A percentile compares a stretch with the other conserved stretches of the same genome.
Conservation (phyloP, 2,888 invertebrate genomes). For the Nasonovia ribisnigri region DNA sequence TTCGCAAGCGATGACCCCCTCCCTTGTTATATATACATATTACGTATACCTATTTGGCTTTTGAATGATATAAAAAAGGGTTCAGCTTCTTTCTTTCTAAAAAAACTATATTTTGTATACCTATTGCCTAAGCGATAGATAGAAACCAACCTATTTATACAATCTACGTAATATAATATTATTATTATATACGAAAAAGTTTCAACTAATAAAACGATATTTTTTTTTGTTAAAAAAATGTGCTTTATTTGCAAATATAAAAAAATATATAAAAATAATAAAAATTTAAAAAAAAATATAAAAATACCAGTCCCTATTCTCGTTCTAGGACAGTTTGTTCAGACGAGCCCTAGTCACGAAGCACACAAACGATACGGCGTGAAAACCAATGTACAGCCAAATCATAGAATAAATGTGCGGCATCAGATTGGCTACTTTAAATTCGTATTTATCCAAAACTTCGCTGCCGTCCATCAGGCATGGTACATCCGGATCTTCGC, state of each 20-base stretch:
- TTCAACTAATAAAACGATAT: background rate
- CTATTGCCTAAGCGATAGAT: background rate
- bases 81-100: conserved; percentile 34
- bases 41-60: background rate
- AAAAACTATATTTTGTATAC: background rate
- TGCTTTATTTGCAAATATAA: background rate
- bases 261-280: background rate
- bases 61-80: background rate
- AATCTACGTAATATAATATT: background rate
- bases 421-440: conserved; percentile 76
- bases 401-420: conserved; percentile 78
- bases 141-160: background rate
- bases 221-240: background rate
- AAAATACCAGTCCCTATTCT: background rate
- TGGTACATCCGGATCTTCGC: conserved; percentile 75
- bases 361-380: conserved; percentile 79
- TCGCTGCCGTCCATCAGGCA: conserved; percentile 81
- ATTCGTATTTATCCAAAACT: conserved; percentile 82
- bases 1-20: conserved; percentile 18
- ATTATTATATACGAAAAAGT: background rate
- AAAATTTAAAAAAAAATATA: too few species aligned
- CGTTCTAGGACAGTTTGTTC: conserved; percentile 48
- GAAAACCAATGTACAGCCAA: conserved; percentile 76
- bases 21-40: background rate
- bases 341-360: conserved; percentile 71